phyloP scores from a whole-genome alignment of 2,888 invertebrate species.

The Cheilosia grossa region DNA sequence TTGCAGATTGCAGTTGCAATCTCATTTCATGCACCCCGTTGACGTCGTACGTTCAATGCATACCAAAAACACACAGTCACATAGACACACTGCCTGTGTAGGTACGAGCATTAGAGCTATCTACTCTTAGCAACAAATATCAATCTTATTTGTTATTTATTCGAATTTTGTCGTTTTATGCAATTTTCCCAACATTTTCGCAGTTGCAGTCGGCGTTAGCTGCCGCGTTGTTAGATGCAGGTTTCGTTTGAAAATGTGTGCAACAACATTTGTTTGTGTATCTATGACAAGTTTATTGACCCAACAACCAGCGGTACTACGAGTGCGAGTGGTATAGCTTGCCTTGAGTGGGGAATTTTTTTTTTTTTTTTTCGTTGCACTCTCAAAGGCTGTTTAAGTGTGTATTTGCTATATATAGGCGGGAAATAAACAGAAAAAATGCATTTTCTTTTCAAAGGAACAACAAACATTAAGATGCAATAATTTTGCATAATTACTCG shows the following conservation, averaged over 20 bases:
- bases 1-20: slow-evolving; percentile 37
- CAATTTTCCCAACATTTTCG: slow-evolving; percentile 62
- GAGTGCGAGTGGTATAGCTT: slow-evolving; percentile 17
- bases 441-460: slow-evolving; percentile 49
- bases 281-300: slow-evolving; percentile 75
- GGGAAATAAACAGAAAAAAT: slow-evolving; percentile 7
- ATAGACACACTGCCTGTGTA: background rate
- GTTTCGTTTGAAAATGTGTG: slow-evolving; percentile 63
- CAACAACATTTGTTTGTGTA: slow-evolving; percentile 68
- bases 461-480: slow-evolving; percentile 67
- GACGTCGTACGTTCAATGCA: slow-evolving; percentile 9
- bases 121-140: slow-evolving; percentile 64
- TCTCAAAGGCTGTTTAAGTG: slow-evolving; percentile 52
- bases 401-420: slow-evolving; percentile 48
- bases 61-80: slow-evolving; percentile 1
- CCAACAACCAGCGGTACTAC: slow-evolving; percentile 37
- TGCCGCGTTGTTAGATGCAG: slow-evolving; percentile 25
- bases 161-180: slow-evolving; percentile 69
- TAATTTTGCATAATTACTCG: slow-evolving; percentile 75
- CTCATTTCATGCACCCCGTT: slow-evolving; percentile 36
- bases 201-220: background rate
- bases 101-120: background rate
- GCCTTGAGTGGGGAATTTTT: slow-evolving; percentile 50
- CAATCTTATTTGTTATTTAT: slow-evolving; percentile 73
- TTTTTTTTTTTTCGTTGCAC: slow-evolving; percentile 19